Percentiles rank a stretch among this genome's conserved stretches.
Evolutionary conservation across 1,140 invertebrate species (phyloP).

Genomic region (Eurytemora carolleeae): DNA sequence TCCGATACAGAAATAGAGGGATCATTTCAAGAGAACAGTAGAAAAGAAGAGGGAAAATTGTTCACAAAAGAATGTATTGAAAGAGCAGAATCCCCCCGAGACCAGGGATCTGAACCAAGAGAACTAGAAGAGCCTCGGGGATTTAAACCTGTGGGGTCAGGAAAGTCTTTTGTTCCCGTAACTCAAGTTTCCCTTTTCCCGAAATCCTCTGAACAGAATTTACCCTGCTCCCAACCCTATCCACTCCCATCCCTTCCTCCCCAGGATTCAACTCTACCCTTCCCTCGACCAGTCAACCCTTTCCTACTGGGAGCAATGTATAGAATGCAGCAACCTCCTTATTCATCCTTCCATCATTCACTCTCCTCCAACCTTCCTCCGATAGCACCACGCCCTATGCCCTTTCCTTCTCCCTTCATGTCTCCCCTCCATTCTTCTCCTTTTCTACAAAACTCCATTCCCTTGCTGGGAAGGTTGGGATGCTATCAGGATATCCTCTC

Average conservation of each 20-base stretch:
- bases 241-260: slow-evolving; percentile 26
- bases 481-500: slow-evolving; percentile 18
- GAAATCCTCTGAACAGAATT: background rate
- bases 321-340: slow-evolving; percentile 15
- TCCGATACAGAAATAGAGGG: background rate
- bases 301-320: slow-evolving; percentile 21
- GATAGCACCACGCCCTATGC: background rate
- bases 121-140: background rate
- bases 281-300: slow-evolving; percentile 19
- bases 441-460: slow-evolving; percentile 18
- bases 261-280: background rate
- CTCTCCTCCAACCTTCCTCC: slow-evolving; percentile 18
- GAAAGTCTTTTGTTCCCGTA: background rate
- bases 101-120: too few relatives aligned
- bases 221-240: slow-evolving; percentile 21
- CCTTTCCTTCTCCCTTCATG: slow-evolving; percentile 11
- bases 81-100: background rate
- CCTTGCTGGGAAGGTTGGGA: slow-evolving; percentile 17
- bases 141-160: background rate
- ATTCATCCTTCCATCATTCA: background rate
- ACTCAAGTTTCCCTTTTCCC: background rate
- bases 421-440: slow-evolving; percentile 16
- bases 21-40: background rate
- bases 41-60: background rate
- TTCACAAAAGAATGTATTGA: background rate